Percentiles rank a stretch among this genome's conserved stretches.
These are phyloP conservation scores for Hirtodrosophila confusa DNA, from an alignment of 2,888 invertebrate species.

Conservation along the genomic window DNA sequence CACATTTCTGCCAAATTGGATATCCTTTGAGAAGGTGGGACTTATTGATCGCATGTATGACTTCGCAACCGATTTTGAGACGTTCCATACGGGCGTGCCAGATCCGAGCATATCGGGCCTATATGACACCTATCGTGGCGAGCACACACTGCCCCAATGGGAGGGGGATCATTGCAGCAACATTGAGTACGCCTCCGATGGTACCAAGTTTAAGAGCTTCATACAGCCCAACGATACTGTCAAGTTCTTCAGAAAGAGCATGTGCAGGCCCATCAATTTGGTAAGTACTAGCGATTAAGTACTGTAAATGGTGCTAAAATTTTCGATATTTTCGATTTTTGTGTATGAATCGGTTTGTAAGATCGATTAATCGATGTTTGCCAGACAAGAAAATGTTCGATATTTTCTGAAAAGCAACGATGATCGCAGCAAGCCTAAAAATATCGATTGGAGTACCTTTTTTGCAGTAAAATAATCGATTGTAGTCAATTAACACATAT, in stretches of 20 bases:
- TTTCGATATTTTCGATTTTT: no score
- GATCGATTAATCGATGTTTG: no score
- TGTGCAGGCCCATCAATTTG: slow-evolving; percentile 92
- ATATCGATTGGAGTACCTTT: no score
- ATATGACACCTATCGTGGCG: slow-evolving; percentile 91
- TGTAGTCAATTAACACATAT: neutral
- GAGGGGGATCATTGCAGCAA: slow-evolving; percentile 90
- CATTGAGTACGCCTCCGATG: slow-evolving; percentile 91
- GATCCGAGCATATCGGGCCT: slow-evolving; percentile 88
- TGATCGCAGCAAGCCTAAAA: no score
- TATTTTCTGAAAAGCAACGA: no score
- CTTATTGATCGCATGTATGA: slow-evolving; percentile 96
- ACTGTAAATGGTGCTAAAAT: no score
- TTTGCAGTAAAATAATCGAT: no score
- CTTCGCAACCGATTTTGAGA: slow-evolving; percentile 91
- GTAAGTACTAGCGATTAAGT: slow-evolving; percentile 85
- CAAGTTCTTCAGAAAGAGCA: slow-evolving; percentile 92
- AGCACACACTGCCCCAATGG: slow-evolving; percentile 91
- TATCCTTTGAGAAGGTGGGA: slow-evolving; percentile 93
- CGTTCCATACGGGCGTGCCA: slow-evolving; percentile 89
- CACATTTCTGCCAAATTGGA: slow-evolving; percentile 92
- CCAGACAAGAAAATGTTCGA: no score
- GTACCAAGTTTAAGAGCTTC: slow-evolving; percentile 92
- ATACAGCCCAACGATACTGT: slow-evolving; percentile 88
- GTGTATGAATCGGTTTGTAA: no score